Base-by-base conservation (phyloP, 2,888 invertebrate species). In the Pelosia muscerda region DNA sequence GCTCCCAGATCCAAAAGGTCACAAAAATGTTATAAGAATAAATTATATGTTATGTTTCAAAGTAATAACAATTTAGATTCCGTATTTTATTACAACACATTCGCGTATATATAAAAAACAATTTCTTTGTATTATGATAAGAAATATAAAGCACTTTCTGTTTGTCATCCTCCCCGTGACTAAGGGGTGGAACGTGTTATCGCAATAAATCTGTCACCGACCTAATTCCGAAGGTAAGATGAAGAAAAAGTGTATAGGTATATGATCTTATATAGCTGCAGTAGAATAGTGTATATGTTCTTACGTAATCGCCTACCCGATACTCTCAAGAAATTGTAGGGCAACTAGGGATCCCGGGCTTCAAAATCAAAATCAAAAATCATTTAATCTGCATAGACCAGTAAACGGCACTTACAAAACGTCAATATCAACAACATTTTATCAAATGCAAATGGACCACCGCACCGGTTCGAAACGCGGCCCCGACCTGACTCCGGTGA, bases 191-290 rank as follows among this genome's bases (percentile, higher is more conserved):
- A 19, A 65, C 65, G 69, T 63, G 69, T 66, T 66, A 31, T 28
- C 42, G 62, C 63, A 66, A 69, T 69, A 69, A 69, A 69, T 69
- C 65, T 69, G 69, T 69, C 69, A 63, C 53, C 69, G 54, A 54
- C 65, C 65, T 66, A 69, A 69, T 66, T 66, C 63, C 58, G 26
- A 63, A 69, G 65, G 69, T 69, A 66, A 42, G 28, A 26, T 60
- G 34, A 55, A 42, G 65, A 69, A 62, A 69, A 69, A 65, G 56
- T 31, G 38, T 26, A 26, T 64, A 58, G 42, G 55, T 60, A 38
- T 34, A 34, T 38, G 38, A 15, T 38, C n/a, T n/a, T 38, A 4
- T 38, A 11, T 34, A 38, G 13, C 2, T 34, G 13, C 15, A 38
- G 38, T 38, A 15, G 28, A 15, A 38, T 38, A 38, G 38, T 38